Percentiles rank a stretch among this genome's conserved stretches.
Conservation (phyloP, 1,140 invertebrate species). For the Ganaspis sp. region DNA sequence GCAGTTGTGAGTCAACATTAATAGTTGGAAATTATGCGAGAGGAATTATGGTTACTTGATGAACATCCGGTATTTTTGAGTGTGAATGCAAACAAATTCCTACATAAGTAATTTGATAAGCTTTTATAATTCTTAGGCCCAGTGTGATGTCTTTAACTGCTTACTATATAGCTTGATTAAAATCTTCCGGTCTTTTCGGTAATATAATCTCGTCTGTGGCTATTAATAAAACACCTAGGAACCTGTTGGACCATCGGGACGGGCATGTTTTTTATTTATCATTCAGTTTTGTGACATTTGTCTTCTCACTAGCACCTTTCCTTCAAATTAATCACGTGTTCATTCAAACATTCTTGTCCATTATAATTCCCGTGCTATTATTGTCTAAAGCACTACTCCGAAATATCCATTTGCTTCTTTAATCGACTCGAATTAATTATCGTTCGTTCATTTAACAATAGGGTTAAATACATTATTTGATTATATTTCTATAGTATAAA, state of each 20-base stretch:
- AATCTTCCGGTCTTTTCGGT: slow-evolving; percentile 11
- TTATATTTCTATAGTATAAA: no score
- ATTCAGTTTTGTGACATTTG: neutral
- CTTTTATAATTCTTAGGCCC: neutral
- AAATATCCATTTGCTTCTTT: no score
- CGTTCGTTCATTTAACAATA: no score
- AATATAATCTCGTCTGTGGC: neutral
- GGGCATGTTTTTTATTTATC: neutral
- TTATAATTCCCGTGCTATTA: no score
- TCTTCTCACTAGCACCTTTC: no score
- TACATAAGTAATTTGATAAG: slow-evolving; percentile 30
- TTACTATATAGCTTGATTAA: slow-evolving; percentile 3
- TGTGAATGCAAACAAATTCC: slow-evolving; percentile 25
- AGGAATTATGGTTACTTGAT: neutral
- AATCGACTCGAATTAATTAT: no score
- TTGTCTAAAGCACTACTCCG: no score
- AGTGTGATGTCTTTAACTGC: slow-evolving; percentile 5
- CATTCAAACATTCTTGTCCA: no score
- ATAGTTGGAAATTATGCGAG: slow-evolving; percentile 21
- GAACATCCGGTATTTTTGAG: slow-evolving; percentile 17
- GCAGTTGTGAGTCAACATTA: neutral
- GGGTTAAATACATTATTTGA: no score
- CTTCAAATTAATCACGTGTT: no score
- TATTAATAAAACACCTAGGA: slow-evolving; percentile 16
- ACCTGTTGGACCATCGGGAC: neutral